phyloP scores from a whole-genome alignment of 35 echinoderm and acorn worm genomes.

The Ophioderma brevispina region DNA sequence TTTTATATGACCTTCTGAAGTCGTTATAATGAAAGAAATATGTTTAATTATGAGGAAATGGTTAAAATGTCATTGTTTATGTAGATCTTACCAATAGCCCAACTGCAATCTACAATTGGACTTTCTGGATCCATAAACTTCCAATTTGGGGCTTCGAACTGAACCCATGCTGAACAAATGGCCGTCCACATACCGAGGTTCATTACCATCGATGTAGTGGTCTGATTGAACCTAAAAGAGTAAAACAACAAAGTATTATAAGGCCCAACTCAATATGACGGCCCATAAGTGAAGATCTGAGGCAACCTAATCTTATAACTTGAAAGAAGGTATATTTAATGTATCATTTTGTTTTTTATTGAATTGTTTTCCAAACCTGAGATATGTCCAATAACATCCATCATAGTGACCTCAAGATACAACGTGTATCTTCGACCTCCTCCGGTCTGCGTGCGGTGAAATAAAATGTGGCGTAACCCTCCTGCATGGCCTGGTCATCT shows the following conservation, averaged over 20 bases:
- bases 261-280: too few relatives aligned
- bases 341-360: too few relatives aligned
- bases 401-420: slow-evolving; percentile 4
- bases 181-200: slow-evolving; percentile 11
- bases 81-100: slow-evolving; percentile 28
- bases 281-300: too few relatives aligned
- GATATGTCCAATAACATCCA: slow-evolving; percentile 17
- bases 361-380: too few relatives aligned
- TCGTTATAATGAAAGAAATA: too few relatives aligned
- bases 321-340: too few relatives aligned
- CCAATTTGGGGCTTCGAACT: slow-evolving; percentile 36
- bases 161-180: slow-evolving; percentile 6
- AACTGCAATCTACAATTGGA: slow-evolving; percentile 33
- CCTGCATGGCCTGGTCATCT: neutral
- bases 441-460: slow-evolving; percentile 26
- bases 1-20: too few relatives aligned
- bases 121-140: slow-evolving; percentile 39
- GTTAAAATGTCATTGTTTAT: too few relatives aligned
- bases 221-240: neutral
- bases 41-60: too few relatives aligned
- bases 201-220: neutral
- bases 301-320: too few relatives aligned
- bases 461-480: slow-evolving; percentile 15
- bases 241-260: too few relatives aligned
- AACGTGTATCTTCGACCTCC: neutral